These are phyloP conservation scores for Diarsia brunnea DNA, from an alignment of 2,888 invertebrate species.

Conservation along the genomic window DNA sequence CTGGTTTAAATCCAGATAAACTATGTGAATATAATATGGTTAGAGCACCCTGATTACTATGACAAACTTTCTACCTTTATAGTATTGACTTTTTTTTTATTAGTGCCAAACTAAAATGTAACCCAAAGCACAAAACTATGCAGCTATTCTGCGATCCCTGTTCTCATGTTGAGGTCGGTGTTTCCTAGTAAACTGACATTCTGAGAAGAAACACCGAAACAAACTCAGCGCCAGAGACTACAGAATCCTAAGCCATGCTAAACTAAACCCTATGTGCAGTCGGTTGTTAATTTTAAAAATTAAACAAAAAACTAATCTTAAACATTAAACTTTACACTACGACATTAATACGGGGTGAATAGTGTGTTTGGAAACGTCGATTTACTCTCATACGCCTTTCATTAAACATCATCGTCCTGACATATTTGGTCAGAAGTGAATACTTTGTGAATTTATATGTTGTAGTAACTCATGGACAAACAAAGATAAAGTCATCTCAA, in stretches of 20 bases:
- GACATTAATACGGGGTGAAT: neutral
- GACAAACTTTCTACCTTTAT: too few relatives aligned
- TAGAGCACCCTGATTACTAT: too few relatives aligned
- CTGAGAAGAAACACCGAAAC: conserved; percentile 39
- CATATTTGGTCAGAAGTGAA: too few relatives aligned
- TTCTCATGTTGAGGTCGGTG: conserved; percentile 1
- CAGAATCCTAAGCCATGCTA: neutral
- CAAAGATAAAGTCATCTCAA: too few relatives aligned
- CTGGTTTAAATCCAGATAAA: too few relatives aligned
- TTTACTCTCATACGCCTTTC: neutral
- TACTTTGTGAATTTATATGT: too few relatives aligned
- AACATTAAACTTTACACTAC: neutral
- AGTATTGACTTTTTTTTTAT: too few relatives aligned
- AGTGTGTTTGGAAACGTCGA: neutral
- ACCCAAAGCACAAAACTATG: neutral
- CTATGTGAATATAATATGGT: too few relatives aligned
- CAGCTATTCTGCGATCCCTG: conserved; percentile 11
- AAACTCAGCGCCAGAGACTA: conserved; percentile 31
- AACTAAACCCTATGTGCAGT: conserved; percentile 6
- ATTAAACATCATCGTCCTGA: neutral
- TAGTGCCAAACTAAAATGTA: too few relatives aligned
- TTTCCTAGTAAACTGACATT: conserved; percentile 26
- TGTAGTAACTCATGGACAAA: too few relatives aligned
- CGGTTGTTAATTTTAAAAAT: neutral
- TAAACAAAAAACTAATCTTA: too few relatives aligned